These are phyloP conservation scores for Drosophila engyochracea DNA, from an alignment of 2,888 invertebrate genomes.

Conservation along the genomic window DNA sequence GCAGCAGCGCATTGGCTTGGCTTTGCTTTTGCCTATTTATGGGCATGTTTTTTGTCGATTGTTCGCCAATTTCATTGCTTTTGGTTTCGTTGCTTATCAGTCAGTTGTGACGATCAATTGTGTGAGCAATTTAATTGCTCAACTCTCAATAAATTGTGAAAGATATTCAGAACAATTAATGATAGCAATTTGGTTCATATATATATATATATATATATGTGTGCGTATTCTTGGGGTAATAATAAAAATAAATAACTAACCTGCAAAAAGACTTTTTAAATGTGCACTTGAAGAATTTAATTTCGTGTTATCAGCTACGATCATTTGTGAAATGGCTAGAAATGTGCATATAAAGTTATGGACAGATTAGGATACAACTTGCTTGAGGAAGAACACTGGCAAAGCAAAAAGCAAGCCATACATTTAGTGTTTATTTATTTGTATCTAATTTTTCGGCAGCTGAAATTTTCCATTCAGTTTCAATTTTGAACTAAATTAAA, in stretches of 20 bases:
- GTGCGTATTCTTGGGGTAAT: background rate
- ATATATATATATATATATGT: background rate
- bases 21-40: slow-evolving; percentile 69
- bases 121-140: slow-evolving; percentile 20
- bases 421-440: slow-evolving; percentile 1
- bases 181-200: background rate
- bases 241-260: background rate
- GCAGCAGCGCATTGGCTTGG: slow-evolving; percentile 30
- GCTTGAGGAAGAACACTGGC: background rate
- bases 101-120: slow-evolving; percentile 18
- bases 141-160: slow-evolving; percentile 16
- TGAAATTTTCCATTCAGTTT: background rate
- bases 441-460: slow-evolving; percentile 8
- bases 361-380: background rate
- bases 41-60: slow-evolving; percentile 58
- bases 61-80: slow-evolving; percentile 40
- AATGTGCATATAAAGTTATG: background rate
- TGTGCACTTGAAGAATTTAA: background rate
- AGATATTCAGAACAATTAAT: slow-evolving; percentile 21
- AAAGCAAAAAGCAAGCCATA: slow-evolving; percentile 13
- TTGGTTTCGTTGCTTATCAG: slow-evolving; percentile 56
- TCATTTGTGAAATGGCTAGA: background rate
- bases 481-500: slow-evolving; percentile 32
- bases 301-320: background rate
- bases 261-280: background rate